These are phyloP conservation scores for Hiodon tergisus DNA, from an alignment of 2,113 vertebrate species.

Conservation along the genomic window DNA sequence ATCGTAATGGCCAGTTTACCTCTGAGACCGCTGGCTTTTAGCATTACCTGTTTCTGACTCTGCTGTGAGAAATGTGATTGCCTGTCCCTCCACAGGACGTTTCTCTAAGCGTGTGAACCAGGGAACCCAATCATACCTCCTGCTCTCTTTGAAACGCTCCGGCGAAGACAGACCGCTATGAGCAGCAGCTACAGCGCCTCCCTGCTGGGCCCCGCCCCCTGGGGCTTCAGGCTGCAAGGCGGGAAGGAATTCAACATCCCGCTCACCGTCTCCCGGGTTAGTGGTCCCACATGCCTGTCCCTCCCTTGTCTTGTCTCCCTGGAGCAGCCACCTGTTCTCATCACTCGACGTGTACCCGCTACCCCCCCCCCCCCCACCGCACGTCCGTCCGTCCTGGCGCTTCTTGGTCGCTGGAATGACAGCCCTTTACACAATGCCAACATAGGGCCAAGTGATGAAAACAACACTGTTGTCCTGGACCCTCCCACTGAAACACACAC, in stretches of 20 bases:
- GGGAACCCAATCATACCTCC: not conserved
- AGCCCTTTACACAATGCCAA: too few relatives aligned
- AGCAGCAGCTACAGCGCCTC: slow-evolving; percentile 87
- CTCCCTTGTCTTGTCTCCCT: not conserved
- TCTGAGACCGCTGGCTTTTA: too few relatives aligned
- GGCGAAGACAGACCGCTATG: slow-evolving; percentile 59
- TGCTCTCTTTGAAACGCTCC: not conserved
- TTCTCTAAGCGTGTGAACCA: not conserved
- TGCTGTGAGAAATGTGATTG: not conserved
- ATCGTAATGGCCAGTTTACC: too few relatives aligned
- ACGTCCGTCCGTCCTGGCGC: slow-evolving; percentile 44
- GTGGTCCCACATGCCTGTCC: slow-evolving; percentile 32
- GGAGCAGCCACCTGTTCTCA: slow-evolving; percentile 2
- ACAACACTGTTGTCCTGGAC: not conserved
- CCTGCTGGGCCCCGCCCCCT: slow-evolving; percentile 83
- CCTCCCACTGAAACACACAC: slow-evolving; percentile 3
- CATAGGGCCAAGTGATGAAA: too few relatives aligned
- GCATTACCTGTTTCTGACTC: too few relatives aligned
- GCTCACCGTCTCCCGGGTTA: slow-evolving; percentile 90
- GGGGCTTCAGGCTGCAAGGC: slow-evolving; percentile 96
- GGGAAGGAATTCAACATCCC: slow-evolving; percentile 98
- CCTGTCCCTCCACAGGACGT: not conserved
- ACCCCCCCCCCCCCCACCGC: slow-evolving; percentile 43
- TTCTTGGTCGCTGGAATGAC: too few relatives aligned
- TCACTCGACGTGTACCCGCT: slow-evolving; percentile 29